These are phyloP conservation scores for Eurytoma californica DNA, from an alignment of 2,888 invertebrate species.

Conservation along the genomic window DNA sequence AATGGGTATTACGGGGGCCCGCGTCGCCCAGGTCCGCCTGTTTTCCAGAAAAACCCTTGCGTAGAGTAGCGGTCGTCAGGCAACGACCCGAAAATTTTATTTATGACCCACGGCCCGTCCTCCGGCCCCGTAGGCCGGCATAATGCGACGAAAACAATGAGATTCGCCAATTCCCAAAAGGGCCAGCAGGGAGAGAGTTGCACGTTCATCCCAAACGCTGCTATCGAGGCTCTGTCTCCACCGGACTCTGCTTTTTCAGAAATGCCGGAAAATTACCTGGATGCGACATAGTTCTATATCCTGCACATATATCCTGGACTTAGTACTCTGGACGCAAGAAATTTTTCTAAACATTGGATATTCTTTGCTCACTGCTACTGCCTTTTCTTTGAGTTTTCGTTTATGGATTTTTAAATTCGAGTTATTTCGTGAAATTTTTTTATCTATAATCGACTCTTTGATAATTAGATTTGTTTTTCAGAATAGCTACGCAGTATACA, in stretches of 20 bases:
- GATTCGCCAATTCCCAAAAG: constrained; percentile 40
- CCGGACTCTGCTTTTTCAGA: too few relatives aligned
- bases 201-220: background rate
- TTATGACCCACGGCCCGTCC: constrained; percentile 14
- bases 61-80: background rate
- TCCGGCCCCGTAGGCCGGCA: background rate
- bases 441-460: too few relatives aligned
- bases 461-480: too few relatives aligned
- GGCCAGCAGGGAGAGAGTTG: background rate
- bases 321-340: too few relatives aligned
- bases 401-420: background rate
- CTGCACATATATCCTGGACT: too few relatives aligned
- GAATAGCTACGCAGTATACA: too few relatives aligned
- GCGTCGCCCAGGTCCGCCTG: background rate
- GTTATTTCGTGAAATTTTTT: too few relatives aligned
- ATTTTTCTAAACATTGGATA: background rate
- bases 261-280: too few relatives aligned
- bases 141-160: background rate
- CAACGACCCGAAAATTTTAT: constrained; percentile 15
- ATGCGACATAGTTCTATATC: too few relatives aligned
- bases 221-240: background rate
- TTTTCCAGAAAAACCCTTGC: constrained; percentile 39
- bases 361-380: background rate
- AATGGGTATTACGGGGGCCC: background rate
- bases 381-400: background rate